Evolutionary conservation across 2,888 invertebrate genomes (phyloP).

Genomic region (Meiosimyza decipiens): DNA sequence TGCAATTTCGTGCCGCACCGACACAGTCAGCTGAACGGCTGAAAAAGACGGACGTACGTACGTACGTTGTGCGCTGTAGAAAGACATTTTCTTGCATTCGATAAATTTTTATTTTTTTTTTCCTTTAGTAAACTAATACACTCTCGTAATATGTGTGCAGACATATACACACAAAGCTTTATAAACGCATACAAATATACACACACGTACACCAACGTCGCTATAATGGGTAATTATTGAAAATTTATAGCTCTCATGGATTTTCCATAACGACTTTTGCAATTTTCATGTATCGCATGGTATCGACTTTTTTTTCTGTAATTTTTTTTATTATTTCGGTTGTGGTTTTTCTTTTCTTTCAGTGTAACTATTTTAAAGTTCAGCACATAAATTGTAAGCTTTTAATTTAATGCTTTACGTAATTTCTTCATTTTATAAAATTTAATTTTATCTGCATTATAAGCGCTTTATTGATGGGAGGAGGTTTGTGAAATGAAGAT

Average conservation of each 20-base stretch:
- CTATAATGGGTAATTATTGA: constrained; percentile 64
- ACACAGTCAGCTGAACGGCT: too few species aligned
- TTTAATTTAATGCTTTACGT: neutral
- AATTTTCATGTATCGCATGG: constrained; percentile 33
- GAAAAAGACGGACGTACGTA: constrained; percentile 7
- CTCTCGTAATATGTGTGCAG: constrained; percentile 12
- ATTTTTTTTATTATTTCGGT: constrained; percentile 23
- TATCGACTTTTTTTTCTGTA: constrained; percentile 22
- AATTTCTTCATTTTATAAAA: too few species aligned
- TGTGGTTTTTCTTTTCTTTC: constrained; percentile 24
- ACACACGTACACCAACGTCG: constrained; percentile 33
- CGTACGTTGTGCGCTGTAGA: neutral
- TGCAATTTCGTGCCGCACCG: constrained; percentile 53
- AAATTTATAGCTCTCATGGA: constrained; percentile 64
- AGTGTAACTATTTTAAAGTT: constrained; percentile 17
- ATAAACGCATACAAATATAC: constrained; percentile 22
- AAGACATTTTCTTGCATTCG: too few species aligned
- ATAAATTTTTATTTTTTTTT: neutral
- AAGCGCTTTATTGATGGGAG: too few species aligned
- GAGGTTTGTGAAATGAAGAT: too few species aligned
- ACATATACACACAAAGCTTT: constrained; percentile 5
- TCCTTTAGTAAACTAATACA: neutral
- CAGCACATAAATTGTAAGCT: neutral
- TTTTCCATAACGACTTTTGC: constrained; percentile 47
- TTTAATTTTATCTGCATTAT: too few species aligned